phyloP scores from a whole-genome alignment of 2,113 vertebrate species.

The Halichoerus grypus region DNA sequence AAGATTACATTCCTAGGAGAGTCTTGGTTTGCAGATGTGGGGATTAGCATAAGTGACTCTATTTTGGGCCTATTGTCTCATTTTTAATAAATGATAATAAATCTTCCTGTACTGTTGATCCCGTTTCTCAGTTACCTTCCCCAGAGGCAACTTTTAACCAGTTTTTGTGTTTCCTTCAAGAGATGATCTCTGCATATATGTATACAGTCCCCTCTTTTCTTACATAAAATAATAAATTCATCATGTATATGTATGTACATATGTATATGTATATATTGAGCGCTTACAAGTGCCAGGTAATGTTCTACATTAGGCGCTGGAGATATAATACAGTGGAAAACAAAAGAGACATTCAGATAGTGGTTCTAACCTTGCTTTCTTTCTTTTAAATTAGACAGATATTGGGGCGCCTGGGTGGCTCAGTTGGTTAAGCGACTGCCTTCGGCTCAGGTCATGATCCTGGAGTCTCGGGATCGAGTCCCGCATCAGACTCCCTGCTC shows the following conservation, averaged over 20 bases:
- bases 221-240: not conserved
- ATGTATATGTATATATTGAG: not conserved
- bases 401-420: not conserved
- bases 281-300: not conserved
- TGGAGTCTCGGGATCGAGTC: too few relatives aligned
- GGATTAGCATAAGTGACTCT: not conserved
- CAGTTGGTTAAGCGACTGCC: too few relatives aligned
- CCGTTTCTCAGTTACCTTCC: not conserved
- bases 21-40: not conserved
- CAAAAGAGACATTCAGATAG: not conserved
- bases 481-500: too few relatives aligned
- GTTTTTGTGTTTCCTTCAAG: conserved; percentile 6
- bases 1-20: not conserved
- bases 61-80: not conserved
- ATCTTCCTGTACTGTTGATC: not conserved
- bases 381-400: not conserved
- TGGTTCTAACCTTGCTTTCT: not conserved
- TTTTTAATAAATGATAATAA: not conserved
- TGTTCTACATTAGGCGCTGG: not conserved
- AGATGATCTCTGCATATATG: not conserved
- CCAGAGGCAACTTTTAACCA: not conserved
- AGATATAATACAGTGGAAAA: not conserved
- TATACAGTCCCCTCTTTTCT: not conserved
- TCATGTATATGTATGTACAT: not conserved
- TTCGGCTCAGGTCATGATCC: too few relatives aligned